phyloP scores from a whole-genome alignment of 2,888 invertebrate genomes.

The Cacoxenus indagator region DNA sequence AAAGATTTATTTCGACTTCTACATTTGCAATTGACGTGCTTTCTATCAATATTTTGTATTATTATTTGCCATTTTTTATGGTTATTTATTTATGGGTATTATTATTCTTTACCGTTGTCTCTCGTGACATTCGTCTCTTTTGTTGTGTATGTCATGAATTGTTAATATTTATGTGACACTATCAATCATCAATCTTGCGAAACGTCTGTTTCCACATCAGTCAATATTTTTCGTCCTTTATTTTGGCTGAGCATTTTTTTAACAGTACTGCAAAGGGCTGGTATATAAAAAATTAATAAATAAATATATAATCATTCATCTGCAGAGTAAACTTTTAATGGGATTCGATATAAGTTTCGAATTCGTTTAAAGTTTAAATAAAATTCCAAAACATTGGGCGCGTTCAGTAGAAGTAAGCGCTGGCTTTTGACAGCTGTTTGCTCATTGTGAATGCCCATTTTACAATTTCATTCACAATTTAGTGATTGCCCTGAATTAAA shows the following conservation, averaged over 20 bases:
- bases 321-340: too few species aligned
- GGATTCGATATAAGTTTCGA: too few species aligned
- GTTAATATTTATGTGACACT: slow-evolving; percentile 61
- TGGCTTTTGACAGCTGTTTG: too few species aligned
- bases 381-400: too few species aligned
- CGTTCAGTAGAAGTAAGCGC: too few species aligned
- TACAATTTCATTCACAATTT: too few species aligned
- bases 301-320: not conserved
- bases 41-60: slow-evolving; percentile 6
- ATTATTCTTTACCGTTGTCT: not conserved
- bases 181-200: slow-evolving; percentile 56
- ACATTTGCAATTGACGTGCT: slow-evolving; percentile 8
- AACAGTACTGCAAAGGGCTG: not conserved
- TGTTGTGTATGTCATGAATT: slow-evolving; percentile 51
- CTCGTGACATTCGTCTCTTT: not conserved
- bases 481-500: too few species aligned
- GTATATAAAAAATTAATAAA: not conserved
- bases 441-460: too few species aligned
- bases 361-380: too few species aligned
- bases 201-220: slow-evolving; percentile 40
- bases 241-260: not conserved
- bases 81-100: not conserved
- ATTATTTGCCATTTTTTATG: not conserved
- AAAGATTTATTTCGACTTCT: slow-evolving; percentile 11
- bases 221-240: slow-evolving; percentile 41